Evolutionary conservation across 1,140 invertebrate genomes (phyloP).

Genomic region (Drosophila eugracilis): DNA sequence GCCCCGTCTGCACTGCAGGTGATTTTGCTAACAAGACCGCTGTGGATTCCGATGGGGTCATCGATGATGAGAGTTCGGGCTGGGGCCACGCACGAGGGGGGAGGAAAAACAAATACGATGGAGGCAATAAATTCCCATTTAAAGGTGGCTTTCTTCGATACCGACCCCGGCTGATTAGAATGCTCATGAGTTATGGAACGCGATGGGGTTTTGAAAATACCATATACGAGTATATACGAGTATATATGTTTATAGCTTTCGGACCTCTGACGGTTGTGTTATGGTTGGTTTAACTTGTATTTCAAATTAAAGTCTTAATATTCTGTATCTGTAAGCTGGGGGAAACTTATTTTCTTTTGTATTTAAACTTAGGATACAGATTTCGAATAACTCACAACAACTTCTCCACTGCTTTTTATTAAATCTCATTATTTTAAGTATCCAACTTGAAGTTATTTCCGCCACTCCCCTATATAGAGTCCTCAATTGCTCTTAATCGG

Average conservation of each 20-base stretch:
- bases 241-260: constrained; percentile 1
- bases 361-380: no score
- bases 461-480: neutral
- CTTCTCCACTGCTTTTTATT: no score
- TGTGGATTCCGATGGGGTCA: constrained; percentile 58
- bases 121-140: constrained; percentile 64
- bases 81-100: constrained; percentile 6
- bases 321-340: no score
- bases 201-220: neutral
- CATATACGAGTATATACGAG: neutral
- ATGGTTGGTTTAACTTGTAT: neutral
- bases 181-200: constrained; percentile 30
- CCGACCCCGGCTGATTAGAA: constrained; percentile 37
- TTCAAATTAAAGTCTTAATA: neutral
- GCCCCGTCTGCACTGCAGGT: constrained; percentile 66
- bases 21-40: constrained; percentile 72
- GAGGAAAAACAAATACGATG: constrained; percentile 38
- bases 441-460: neutral
- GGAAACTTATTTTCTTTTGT: no score
- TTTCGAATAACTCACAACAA: no score
- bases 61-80: constrained; percentile 20
- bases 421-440: no score
- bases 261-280: neutral
- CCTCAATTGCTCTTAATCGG: constrained; percentile 15
- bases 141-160: constrained; percentile 22